phyloP scores from a whole-genome alignment of 2,797 vertebrate genomes.

The Labeo calbasu region DNA sequence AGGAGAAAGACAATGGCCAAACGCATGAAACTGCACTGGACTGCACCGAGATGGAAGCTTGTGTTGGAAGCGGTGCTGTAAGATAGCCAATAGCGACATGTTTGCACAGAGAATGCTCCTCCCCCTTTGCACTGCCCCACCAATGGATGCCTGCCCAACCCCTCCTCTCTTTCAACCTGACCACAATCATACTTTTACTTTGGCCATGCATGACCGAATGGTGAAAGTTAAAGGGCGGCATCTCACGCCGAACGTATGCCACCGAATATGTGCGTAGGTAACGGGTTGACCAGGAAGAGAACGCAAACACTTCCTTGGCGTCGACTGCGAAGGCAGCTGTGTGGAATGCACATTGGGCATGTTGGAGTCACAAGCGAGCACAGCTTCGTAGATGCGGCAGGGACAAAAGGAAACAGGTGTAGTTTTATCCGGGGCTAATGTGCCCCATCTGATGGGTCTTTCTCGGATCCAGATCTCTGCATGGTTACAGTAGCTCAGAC shows the following conservation, averaged over 20 bases:
- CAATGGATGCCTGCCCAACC: slow-evolving; percentile 68
- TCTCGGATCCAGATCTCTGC: slow-evolving; percentile 54
- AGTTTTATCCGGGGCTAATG: slow-evolving; percentile 51
- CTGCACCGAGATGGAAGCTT: slow-evolving; percentile 74
- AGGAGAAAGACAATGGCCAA: slow-evolving; percentile 52
- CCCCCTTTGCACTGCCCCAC: slow-evolving; percentile 63
- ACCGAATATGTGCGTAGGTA: slow-evolving; percentile 11
- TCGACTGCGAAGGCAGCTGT: slow-evolving; percentile 35
- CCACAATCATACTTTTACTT: slow-evolving; percentile 61
- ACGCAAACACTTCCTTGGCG: slow-evolving; percentile 33
- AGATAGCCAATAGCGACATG: slow-evolving; percentile 65
- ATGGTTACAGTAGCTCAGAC: slow-evolving; percentile 53
- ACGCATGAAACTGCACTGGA: slow-evolving; percentile 74
- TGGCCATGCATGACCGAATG: slow-evolving; percentile 71
- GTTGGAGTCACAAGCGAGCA: slow-evolving; percentile 41
- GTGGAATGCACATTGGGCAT: slow-evolving; percentile 39
- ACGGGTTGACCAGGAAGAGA: slow-evolving; percentile 13
- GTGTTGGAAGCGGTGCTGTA: slow-evolving; percentile 56
- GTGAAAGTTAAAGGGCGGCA: slow-evolving; percentile 55
- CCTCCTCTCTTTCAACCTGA: slow-evolving; percentile 59
- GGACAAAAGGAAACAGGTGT: slow-evolving; percentile 41
- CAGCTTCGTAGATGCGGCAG: slow-evolving; percentile 16
- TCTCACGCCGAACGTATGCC: slow-evolving; percentile 28
- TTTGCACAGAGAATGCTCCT: slow-evolving; percentile 65
- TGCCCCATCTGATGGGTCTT: slow-evolving; percentile 42